Conservation (phyloP, 2,113 vertebrate species). For the Empidonax alnorum region DNA sequence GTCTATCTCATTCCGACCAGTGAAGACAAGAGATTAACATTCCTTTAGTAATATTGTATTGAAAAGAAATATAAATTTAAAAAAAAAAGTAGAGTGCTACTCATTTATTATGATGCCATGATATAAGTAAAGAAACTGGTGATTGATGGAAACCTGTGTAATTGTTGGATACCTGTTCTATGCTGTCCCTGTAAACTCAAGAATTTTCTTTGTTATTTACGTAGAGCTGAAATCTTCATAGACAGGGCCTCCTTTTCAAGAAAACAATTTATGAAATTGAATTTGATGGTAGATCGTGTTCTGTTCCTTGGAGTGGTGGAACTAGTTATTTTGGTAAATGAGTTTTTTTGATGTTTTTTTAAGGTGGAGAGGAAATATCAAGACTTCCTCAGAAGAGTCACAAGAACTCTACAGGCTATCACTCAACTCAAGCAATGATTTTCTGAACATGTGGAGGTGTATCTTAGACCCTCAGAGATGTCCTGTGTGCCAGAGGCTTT, state of each 20-base stretch:
- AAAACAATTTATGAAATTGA: rapidly evolving
- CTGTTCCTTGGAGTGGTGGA: not conserved
- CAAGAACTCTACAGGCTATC: not conserved
- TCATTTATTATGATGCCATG: not conserved
- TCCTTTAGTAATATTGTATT: not conserved
- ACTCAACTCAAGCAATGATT: not conserved
- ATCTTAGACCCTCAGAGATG: not conserved
- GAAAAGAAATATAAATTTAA: not conserved
- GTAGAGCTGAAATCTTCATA: not conserved
- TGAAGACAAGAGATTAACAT: not conserved
- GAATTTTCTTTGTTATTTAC: not conserved
- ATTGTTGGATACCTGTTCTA: not conserved
- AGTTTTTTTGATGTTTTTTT: not conserved
- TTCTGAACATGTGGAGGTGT: not conserved
- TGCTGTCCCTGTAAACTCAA: not conserved
- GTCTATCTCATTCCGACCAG: not conserved
- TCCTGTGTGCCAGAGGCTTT: not conserved
- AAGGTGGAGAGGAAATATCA: not conserved
- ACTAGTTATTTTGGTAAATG: not conserved
- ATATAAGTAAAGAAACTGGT: not conserved
- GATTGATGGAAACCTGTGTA: not conserved
- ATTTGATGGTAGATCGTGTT: not conserved
- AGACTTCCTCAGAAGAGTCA: not conserved
- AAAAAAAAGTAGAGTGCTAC: not conserved
- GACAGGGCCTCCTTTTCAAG: not conserved